Conservation (phyloP, 1,140 invertebrate species). For the Drosophila hydei region DNA sequence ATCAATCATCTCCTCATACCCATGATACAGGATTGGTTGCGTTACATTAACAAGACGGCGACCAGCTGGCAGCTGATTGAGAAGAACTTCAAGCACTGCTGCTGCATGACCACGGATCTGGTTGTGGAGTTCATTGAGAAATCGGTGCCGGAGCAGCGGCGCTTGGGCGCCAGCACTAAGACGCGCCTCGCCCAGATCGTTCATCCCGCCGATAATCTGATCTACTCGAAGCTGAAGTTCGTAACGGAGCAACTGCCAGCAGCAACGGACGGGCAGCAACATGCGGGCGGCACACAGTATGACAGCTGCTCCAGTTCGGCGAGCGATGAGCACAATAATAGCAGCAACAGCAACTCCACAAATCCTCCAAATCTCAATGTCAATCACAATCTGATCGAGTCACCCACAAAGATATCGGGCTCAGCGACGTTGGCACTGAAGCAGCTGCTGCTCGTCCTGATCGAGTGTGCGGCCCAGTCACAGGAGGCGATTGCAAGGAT, state of each 20-base stretch:
- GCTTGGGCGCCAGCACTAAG: constrained; percentile 54
- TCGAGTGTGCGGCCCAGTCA: constrained; percentile 95
- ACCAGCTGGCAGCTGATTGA: constrained; percentile 90
- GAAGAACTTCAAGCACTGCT: constrained; percentile 96
- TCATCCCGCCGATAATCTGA: constrained; percentile 73
- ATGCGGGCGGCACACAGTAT: constrained; percentile 23
- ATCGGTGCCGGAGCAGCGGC: constrained; percentile 70
- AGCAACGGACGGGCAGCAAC: constrained; percentile 32
- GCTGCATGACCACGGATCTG: constrained; percentile 94
- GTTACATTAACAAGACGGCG: constrained; percentile 88
- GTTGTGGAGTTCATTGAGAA: constrained; percentile 91
- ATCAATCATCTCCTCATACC: constrained; percentile 95
- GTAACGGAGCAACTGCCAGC: constrained; percentile 66
- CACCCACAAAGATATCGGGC: constrained; percentile 78
- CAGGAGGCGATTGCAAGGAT: constrained; percentile 94
- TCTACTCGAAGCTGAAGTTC: constrained; percentile 80
- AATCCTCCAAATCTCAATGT: constrained; percentile 16
- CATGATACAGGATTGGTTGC: constrained; percentile 94
- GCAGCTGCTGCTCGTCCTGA: constrained; percentile 93
- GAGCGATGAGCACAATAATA: constrained; percentile 53
- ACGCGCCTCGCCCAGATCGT: constrained; percentile 78
- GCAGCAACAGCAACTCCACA: not conserved
- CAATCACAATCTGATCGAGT: constrained; percentile 67
- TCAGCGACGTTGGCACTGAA: constrained; percentile 92
- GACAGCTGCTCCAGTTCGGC: constrained; percentile 68